These are phyloP conservation scores for Troides aeacus DNA, from an alignment of 2,888 invertebrate species.

Conservation along the genomic window DNA sequence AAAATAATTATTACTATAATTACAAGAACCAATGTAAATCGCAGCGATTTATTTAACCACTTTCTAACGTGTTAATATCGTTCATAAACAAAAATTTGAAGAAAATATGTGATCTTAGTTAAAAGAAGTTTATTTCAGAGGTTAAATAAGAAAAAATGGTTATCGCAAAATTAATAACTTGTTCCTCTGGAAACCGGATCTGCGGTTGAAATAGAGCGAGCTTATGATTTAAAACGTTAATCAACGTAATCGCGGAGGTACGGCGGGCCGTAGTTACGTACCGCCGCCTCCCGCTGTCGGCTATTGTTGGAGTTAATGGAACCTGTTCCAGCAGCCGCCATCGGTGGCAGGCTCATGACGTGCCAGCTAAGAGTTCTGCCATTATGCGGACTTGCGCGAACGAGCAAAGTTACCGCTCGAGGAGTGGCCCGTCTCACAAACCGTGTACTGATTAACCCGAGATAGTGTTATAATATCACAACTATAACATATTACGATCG, in stretches of 20 bases:
- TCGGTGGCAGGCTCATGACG: conserved; percentile 8
- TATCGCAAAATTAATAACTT: no score
- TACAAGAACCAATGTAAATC: no score
- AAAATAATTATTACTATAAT: no score
- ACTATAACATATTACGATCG: no score
- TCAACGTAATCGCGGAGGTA: background rate
- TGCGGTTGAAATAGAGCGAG: background rate
- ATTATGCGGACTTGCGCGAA: conserved; percentile 6
- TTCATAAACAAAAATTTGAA: no score
- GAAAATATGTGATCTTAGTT: no score
- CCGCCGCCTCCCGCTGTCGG: background rate
- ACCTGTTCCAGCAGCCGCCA: conserved; percentile 12
- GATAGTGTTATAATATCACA: background rate
- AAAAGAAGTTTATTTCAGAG: no score
- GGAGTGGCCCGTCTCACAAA: conserved; percentile 3
- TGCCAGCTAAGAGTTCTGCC: conserved; percentile 9
- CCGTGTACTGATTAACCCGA: background rate
- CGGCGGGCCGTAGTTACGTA: conserved; percentile 4
- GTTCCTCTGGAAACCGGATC: no score
- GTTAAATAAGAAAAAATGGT: no score
- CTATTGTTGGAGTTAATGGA: conserved; percentile 20
- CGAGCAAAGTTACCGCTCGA: background rate
- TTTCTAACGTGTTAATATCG: no score
- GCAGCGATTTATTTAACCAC: no score
- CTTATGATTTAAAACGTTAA: conserved; percentile 21